These are phyloP conservation scores for Nothocercus julius DNA, from an alignment of 2,113 vertebrate genomes.

Conservation along the genomic window DNA sequence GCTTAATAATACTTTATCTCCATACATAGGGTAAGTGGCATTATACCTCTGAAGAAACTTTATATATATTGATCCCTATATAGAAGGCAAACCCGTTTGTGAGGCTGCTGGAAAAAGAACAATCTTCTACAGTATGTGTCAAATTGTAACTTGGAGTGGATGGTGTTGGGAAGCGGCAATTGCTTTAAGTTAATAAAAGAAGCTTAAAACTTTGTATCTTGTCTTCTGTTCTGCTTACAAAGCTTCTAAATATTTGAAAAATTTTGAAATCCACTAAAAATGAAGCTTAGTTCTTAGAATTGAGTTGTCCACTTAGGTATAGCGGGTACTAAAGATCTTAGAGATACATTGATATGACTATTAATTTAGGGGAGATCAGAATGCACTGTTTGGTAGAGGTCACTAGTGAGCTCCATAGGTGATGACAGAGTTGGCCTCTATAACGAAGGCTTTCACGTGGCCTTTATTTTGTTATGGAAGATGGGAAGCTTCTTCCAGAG, in stretches of 20 bases:
- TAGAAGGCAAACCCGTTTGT: constrained; percentile 61
- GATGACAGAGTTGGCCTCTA: background rate
- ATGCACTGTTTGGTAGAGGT: background rate
- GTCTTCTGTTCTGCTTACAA: background rate
- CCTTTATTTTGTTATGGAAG: background rate
- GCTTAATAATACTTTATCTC: constrained; percentile 75
- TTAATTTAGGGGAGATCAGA: background rate
- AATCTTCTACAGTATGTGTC: background rate
- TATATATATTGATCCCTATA: constrained; percentile 49
- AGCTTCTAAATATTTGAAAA: background rate
- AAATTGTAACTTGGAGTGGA: constrained; percentile 17
- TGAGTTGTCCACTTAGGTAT: background rate
- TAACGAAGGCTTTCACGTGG: background rate
- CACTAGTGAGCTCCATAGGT: background rate
- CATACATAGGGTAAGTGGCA: constrained; percentile 79
- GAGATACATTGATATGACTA: background rate
- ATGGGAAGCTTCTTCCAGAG: background rate
- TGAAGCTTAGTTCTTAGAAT: background rate
- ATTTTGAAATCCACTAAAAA: background rate
- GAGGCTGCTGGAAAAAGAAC: constrained; percentile 23
- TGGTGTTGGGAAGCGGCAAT: background rate
- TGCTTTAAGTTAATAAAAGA: constrained; percentile 69
- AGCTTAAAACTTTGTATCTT: background rate
- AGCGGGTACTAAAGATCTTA: background rate
- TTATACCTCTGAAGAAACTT: constrained; percentile 72